Conservation (phyloP, 1,140 invertebrate species). For the Nasonia vitripennis region DNA sequence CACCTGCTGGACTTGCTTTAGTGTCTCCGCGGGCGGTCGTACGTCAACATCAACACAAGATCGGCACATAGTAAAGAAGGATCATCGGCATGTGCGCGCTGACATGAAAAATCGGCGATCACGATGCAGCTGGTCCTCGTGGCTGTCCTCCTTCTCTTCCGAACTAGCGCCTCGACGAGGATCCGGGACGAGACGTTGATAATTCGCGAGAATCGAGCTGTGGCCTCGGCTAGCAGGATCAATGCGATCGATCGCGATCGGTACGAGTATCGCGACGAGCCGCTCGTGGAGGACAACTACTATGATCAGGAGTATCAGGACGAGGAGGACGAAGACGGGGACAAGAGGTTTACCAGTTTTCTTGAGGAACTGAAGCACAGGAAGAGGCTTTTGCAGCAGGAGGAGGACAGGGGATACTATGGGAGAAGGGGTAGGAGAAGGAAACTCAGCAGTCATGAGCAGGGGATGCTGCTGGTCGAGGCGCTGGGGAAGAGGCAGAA, state of each 20-base stretch:
- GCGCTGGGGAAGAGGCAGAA: constrained; percentile 80
- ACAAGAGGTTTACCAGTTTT: constrained; percentile 58
- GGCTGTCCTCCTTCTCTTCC: neutral
- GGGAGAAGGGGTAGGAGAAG: constrained; percentile 68
- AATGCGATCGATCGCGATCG: neutral
- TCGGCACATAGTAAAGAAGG: neutral
- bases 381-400: constrained; percentile 55
- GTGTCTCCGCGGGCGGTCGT: constrained; percentile 37
- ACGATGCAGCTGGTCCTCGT: neutral
- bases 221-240: neutral
- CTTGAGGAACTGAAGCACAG: constrained; percentile 61
- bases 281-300: neutral
- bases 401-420: constrained; percentile 67
- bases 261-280: neutral
- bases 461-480: constrained; percentile 83
- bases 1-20: neutral
- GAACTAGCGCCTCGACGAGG: neutral
- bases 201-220: neutral
- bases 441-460: constrained; percentile 81
- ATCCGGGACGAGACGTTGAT: neutral
- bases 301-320: constrained; percentile 37
- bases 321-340: constrained; percentile 40
- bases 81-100: neutral
- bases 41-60: neutral
- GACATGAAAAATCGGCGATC: neutral